Conservation (phyloP, 2,797 vertebrate species). For the Steatocranus sp. region DNA sequence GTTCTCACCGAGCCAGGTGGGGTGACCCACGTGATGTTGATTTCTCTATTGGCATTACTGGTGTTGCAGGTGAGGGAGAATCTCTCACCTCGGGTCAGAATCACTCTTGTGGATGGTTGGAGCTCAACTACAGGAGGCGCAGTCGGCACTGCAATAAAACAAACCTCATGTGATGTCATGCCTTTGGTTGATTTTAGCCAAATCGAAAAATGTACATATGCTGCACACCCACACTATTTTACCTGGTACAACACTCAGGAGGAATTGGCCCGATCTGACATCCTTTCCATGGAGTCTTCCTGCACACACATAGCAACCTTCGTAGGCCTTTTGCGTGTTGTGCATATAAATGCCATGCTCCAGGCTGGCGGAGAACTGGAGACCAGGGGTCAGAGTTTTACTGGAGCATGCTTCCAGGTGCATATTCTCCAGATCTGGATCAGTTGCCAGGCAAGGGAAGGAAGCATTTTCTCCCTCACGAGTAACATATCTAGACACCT, state of each 20-base stretch:
- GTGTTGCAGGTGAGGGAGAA: constrained; percentile 85
- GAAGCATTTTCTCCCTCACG: constrained; percentile 76
- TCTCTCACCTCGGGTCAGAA: constrained; percentile 82
- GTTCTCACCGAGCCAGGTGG: constrained; percentile 81
- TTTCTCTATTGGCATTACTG: constrained; percentile 85
- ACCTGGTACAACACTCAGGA: constrained; percentile 87
- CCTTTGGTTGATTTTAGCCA: neutral
- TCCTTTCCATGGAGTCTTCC: constrained; percentile 64
- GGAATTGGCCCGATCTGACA: constrained; percentile 71
- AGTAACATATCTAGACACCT: constrained; percentile 70
- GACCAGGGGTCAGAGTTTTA: constrained; percentile 68
- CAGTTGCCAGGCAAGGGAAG: constrained; percentile 86
- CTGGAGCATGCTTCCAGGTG: constrained; percentile 77
- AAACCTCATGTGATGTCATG: neutral
- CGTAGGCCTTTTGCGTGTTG: constrained; percentile 75
- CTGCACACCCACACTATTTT: neutral
- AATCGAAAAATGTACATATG: neutral
- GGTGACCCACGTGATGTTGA: constrained; percentile 79
- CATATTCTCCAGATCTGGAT: constrained; percentile 81
- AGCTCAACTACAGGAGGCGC: constrained; percentile 79
- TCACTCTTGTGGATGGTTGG: constrained; percentile 72
- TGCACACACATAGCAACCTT: constrained; percentile 85
- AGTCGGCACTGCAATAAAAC: constrained; percentile 78
- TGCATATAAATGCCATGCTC: constrained; percentile 83
- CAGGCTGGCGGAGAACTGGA: constrained; percentile 75